Conservation (phyloP, 2,113 vertebrate genomes). For the Notiomystis cincta region DNA sequence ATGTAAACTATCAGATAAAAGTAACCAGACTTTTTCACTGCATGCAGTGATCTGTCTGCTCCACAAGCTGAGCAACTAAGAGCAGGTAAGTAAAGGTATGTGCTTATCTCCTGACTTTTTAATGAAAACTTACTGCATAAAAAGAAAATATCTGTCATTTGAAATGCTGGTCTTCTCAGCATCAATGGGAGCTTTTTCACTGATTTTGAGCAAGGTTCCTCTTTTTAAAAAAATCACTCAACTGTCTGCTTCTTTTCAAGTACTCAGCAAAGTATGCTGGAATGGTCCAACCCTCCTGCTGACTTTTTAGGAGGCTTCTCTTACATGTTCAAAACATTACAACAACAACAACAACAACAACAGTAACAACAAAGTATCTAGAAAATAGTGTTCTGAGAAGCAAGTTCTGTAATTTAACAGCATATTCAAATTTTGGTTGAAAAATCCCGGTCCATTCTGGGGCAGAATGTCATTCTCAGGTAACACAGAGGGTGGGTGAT, state of each 20-base stretch:
- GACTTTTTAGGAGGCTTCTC: not conserved
- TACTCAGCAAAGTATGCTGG: not conserved
- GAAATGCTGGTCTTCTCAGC: not conserved
- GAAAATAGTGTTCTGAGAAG: not conserved
- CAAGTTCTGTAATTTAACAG: not conserved
- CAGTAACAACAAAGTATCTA: not conserved
- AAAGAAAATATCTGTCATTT: not conserved
- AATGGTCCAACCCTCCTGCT: not conserved
- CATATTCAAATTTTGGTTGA: not conserved
- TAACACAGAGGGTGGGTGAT: not conserved
- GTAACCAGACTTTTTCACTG: not conserved
- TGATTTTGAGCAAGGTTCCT: not conserved
- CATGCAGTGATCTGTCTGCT: not conserved
- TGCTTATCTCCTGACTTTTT: not conserved
- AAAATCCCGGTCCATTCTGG: not conserved
- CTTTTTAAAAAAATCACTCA: not conserved
- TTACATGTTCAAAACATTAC: not conserved
- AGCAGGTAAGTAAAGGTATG: not conserved
- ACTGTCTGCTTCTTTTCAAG: not conserved
- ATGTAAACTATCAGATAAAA: not conserved
- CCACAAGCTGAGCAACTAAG: not conserved
- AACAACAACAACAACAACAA: not conserved
- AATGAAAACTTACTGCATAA: not conserved
- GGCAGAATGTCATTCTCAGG: not conserved
- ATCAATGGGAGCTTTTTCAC: not conserved